Evolutionary conservation across 2,888 invertebrate species (phyloP).

Genomic region (Orchesella flavescens): DNA sequence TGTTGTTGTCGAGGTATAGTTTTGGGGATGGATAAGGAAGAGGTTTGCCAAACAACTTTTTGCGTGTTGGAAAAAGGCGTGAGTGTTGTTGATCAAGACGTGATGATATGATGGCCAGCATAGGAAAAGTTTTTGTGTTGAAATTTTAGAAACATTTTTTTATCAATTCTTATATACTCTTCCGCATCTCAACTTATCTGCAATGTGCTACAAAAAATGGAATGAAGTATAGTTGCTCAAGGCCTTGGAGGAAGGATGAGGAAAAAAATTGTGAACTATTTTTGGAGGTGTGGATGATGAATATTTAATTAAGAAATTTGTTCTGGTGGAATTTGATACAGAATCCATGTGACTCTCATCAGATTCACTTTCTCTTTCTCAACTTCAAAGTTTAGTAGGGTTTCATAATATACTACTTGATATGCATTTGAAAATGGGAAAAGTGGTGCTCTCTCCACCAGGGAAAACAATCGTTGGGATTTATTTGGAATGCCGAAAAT

Average conservation of each 20-base stretch:
- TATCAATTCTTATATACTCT: conserved; percentile 24
- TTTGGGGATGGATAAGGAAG: background rate
- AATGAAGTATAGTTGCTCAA: background rate
- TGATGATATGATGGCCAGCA: background rate
- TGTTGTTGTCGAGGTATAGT: no score
- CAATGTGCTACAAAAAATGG: conserved; percentile 11
- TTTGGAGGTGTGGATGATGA: background rate
- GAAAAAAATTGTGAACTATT: no score
- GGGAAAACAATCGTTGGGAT: no score
- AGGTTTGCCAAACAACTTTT: conserved; percentile 50
- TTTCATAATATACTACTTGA: no score
- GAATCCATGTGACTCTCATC: no score
- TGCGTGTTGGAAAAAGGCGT: conserved; percentile 48
- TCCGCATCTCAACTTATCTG: conserved; percentile 7
- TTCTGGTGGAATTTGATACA: no score
- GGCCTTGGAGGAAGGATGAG: background rate
- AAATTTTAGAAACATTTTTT: background rate
- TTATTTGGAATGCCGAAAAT: no score
- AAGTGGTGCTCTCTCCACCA: no score
- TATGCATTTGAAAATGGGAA: no score
- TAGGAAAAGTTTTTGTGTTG: background rate
- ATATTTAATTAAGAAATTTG: conserved; percentile 19
- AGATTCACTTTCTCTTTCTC: no score
- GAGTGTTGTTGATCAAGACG: background rate
- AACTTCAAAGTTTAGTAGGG: no score